phyloP scores from a whole-genome alignment of 1,140 invertebrate genomes.

The Alviniconcha marisindica region DNA sequence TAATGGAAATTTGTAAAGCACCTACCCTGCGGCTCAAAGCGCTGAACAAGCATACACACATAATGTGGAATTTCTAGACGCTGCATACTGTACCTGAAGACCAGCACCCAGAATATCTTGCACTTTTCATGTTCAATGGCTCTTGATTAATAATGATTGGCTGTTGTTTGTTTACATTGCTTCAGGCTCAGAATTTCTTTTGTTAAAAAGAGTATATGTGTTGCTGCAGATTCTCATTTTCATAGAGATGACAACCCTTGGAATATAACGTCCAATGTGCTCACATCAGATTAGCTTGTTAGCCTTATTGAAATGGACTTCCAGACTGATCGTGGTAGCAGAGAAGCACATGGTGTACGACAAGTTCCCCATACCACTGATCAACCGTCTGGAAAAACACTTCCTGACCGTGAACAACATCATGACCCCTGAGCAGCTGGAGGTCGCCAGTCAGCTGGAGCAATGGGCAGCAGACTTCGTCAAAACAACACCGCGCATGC shows the following conservation, averaged over 20 bases:
- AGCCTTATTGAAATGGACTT: neutral
- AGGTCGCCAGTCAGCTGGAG: constrained; percentile 53
- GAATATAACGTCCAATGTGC: neutral
- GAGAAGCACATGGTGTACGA: constrained; percentile 70
- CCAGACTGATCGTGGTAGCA: constrained; percentile 71
- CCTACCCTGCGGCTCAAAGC: no score
- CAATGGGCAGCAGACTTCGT: constrained; percentile 61
- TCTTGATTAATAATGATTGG: no score
- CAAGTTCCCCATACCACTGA: constrained; percentile 72
- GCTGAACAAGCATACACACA: no score
- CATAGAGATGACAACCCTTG: neutral
- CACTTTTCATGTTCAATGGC: no score
- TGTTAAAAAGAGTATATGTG: neutral
- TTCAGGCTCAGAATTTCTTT: neutral
- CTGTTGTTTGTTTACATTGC: no score
- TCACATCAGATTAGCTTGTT: neutral
- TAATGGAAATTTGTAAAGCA: no score
- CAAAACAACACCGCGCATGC: no score
- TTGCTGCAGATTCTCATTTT: neutral
- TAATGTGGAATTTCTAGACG: no score
- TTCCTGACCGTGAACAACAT: constrained; percentile 66
- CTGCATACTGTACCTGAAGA: neutral
- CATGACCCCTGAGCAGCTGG: constrained; percentile 55
- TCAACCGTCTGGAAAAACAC: constrained; percentile 72
- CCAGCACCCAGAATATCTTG: neutral